A percentile compares a stretch with the other conserved stretches of the same genome.
Evolutionary conservation across 2,888 invertebrate genomes (phyloP).

Genomic region (Drosophila testacea): DNA sequence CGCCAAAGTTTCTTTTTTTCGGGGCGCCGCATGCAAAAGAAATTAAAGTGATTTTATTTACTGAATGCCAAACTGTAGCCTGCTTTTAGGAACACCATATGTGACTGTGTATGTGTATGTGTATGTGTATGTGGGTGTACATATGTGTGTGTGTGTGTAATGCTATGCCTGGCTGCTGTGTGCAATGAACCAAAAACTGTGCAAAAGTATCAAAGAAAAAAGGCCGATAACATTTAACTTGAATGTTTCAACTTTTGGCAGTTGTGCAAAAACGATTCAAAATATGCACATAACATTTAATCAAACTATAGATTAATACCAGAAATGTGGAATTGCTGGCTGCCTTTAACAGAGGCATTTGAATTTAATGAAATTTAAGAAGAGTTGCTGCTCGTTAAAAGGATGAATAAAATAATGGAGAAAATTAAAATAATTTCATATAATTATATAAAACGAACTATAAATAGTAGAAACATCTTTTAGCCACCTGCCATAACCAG

Average conservation of each 20-base stretch:
- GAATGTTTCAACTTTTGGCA: constrained; percentile 13
- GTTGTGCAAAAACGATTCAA: constrained; percentile 6
- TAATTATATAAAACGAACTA: not conserved
- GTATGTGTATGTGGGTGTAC: not conserved
- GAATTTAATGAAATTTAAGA: not conserved
- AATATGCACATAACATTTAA: constrained; percentile 23
- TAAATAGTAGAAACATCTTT: no score
- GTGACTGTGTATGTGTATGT: constrained; percentile 2
- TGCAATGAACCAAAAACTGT: constrained; percentile 37
- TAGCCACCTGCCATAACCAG: no score
- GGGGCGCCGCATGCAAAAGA: constrained; percentile 34
- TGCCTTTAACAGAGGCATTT: not conserved
- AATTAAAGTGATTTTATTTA: constrained; percentile 71
- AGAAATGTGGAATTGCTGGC: not conserved
- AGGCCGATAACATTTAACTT: constrained; percentile 7
- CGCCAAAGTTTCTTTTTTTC: constrained; percentile 34
- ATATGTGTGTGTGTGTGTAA: not conserved
- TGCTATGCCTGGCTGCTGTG: constrained; percentile 23
- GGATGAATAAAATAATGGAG: not conserved
- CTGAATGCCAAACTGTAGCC: constrained; percentile 17
- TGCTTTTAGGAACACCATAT: constrained; percentile 10
- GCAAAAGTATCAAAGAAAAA: constrained; percentile 18
- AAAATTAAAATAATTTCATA: not conserved
- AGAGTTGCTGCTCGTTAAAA: no score
- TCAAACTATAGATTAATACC: constrained; percentile 18